These are phyloP conservation scores for Timema podura DNA, from an alignment of 2,888 invertebrate species.

Conservation along the genomic window DNA sequence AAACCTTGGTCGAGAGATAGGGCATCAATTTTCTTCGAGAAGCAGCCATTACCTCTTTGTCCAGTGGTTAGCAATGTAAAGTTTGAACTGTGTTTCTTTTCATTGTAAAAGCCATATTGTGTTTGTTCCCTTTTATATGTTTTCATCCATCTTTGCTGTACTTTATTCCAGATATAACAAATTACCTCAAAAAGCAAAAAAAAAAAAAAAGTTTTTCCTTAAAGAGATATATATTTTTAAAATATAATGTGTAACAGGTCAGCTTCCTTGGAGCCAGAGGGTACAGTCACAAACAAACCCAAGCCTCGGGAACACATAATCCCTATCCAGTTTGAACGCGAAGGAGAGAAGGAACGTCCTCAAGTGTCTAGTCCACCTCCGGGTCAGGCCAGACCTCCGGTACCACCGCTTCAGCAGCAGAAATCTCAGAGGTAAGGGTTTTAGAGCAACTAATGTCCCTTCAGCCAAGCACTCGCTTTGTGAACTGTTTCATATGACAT, in stretches of 20 bases:
- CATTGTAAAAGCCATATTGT: too few species aligned
- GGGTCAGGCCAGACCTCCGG: slow-evolving; percentile 47
- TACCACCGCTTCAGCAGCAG: slow-evolving; percentile 46
- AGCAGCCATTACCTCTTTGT: too few species aligned
- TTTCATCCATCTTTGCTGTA: too few species aligned
- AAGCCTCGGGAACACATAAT: slow-evolving; percentile 61
- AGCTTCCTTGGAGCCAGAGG: slow-evolving; percentile 54
- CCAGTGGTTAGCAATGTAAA: too few species aligned
- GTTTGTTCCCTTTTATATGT: too few species aligned
- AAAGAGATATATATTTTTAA: too few species aligned
- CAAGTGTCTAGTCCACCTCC: slow-evolving; percentile 42
- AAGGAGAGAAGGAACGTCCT: slow-evolving; percentile 36
- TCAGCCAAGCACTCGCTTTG: background rate
- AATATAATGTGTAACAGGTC: slow-evolving; percentile 42
- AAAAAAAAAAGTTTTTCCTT: too few species aligned
- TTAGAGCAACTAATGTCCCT: background rate
- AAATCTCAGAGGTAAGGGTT: slow-evolving; percentile 23
- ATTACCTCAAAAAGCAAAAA: too few species aligned
- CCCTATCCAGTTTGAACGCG: slow-evolving; percentile 54
- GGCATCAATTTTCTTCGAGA: too few species aligned
- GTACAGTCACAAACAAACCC: slow-evolving; percentile 34
- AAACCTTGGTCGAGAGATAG: too few species aligned
- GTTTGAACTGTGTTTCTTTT: too few species aligned
- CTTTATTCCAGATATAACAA: too few species aligned
- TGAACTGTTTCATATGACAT: background rate